Percentiles rank a stretch among this genome's conserved stretches.
phyloP scores from a whole-genome alignment of 2,113 vertebrate species.

The Neotoma lepida region DNA sequence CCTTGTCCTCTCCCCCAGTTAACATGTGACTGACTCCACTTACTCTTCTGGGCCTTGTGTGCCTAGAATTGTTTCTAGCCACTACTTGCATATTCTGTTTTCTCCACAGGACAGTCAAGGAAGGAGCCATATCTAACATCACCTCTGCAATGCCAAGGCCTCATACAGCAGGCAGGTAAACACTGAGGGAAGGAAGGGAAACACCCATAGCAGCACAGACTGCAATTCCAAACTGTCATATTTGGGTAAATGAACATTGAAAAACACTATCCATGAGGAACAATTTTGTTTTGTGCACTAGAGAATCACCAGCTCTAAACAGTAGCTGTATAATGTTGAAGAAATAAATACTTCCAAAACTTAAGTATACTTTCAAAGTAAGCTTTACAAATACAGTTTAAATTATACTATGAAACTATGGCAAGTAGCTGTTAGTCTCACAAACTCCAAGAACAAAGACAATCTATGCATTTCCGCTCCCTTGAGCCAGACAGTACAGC shows the following conservation, averaged over 20 bases:
- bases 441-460: not conserved
- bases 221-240: not conserved
- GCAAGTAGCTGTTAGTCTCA: conserved; percentile 28
- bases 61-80: not conserved
- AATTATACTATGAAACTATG: not conserved
- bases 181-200: not conserved
- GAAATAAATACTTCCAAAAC: conserved; percentile 31
- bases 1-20: not conserved
- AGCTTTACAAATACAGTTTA: conserved; percentile 37
- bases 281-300: not conserved
- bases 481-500: not conserved
- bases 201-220: not conserved
- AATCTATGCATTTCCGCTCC: not conserved
- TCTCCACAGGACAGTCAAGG: not conserved
- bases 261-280: not conserved
- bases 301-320: not conserved
- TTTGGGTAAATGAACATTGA: not conserved
- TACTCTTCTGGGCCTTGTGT: not conserved
- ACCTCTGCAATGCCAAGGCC: not conserved
- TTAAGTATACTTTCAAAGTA: not conserved
- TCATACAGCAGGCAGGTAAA: not conserved
- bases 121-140: not conserved
- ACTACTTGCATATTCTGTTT: not conserved
- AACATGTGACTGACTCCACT: not conserved
- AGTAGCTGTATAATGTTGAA: not conserved